These are phyloP conservation scores for Lepidurus packardi DNA, from an alignment of 1,140 invertebrate species.

Conservation along the genomic window DNA sequence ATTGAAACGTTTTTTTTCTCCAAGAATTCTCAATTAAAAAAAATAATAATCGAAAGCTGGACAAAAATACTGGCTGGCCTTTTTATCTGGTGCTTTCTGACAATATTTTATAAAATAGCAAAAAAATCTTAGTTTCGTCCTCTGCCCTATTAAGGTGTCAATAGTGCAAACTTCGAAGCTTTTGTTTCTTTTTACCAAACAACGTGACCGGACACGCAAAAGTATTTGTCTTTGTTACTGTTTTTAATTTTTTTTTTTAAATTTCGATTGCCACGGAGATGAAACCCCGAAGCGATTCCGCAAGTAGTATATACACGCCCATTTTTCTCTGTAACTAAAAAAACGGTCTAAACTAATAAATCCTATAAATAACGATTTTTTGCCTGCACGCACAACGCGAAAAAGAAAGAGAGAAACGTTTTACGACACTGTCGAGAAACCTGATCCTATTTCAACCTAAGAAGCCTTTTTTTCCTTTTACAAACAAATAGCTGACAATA, in stretches of 20 bases:
- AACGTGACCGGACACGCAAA: neutral
- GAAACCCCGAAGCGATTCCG: neutral
- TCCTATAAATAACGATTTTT: neutral
- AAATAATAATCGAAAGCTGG: neutral
- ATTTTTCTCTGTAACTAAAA: neutral
- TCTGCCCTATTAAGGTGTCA: neutral
- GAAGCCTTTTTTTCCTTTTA: neutral
- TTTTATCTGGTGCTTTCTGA: neutral
- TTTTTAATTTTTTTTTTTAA: no score
- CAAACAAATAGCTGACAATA: slow-evolving; percentile 7
- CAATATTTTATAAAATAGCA: neutral
- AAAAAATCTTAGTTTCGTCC: neutral
- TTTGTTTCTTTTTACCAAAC: neutral
- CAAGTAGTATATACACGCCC: neutral
- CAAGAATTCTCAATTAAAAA: neutral
- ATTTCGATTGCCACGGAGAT: neutral
- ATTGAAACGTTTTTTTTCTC: neutral
- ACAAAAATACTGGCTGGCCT: slow-evolving; percentile 18
- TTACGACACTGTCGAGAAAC: slow-evolving; percentile 13
- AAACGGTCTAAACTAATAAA: neutral
- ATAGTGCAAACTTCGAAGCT: neutral
- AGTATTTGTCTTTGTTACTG: neutral
- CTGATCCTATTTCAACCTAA: neutral
- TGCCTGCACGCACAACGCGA: neutral
- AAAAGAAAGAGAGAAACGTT: neutral